A percentile compares a stretch with the other conserved stretches of the same genome.
These are phyloP conservation scores for Odontomachus brunneus DNA, from an alignment of 1,140 invertebrate species.

Conservation along the genomic window DNA sequence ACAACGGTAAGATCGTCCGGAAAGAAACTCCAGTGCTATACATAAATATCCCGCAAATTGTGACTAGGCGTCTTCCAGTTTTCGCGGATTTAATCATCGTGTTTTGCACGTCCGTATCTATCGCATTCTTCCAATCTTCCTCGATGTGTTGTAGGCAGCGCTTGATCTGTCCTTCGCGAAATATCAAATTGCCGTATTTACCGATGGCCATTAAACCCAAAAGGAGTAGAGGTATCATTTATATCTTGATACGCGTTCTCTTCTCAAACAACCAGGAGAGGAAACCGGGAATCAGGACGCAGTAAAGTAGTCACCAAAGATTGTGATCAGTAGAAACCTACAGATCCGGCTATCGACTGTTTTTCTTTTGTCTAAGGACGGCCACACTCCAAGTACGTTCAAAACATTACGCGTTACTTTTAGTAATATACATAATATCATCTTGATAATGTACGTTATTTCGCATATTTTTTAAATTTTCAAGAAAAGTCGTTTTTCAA, in stretches of 20 bases:
- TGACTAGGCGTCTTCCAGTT: too few relatives aligned
- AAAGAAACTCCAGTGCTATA: conserved; percentile 76
- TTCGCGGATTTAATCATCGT: conserved; percentile 71
- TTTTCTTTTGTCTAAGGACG: too few relatives aligned
- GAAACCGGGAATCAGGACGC: too few relatives aligned
- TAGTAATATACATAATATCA: too few relatives aligned
- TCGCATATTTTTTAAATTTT: too few relatives aligned
- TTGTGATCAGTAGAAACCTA: neutral
- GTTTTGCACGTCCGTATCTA: conserved; percentile 31
- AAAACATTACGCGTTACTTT: too few relatives aligned
- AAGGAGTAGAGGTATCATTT: conserved; percentile 69
- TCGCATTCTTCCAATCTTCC: too few relatives aligned
- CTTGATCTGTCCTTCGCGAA: conserved; percentile 63
- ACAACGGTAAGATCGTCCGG: too few relatives aligned
- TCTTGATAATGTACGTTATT: too few relatives aligned
- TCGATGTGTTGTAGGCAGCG: conserved; percentile 71
- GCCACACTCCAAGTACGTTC: too few relatives aligned
- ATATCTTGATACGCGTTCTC: too few relatives aligned
- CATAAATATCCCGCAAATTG: conserved; percentile 74
- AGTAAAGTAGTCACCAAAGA: neutral
- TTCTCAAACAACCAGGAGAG: conserved; percentile 15
- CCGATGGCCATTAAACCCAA: conserved; percentile 72
- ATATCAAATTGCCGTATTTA: conserved; percentile 71
- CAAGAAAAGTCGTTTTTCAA: too few relatives aligned
- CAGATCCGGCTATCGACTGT: neutral